Evolutionary conservation across 1,140 invertebrate genomes (phyloP).

Genomic region (Batillaria attramentaria): DNA sequence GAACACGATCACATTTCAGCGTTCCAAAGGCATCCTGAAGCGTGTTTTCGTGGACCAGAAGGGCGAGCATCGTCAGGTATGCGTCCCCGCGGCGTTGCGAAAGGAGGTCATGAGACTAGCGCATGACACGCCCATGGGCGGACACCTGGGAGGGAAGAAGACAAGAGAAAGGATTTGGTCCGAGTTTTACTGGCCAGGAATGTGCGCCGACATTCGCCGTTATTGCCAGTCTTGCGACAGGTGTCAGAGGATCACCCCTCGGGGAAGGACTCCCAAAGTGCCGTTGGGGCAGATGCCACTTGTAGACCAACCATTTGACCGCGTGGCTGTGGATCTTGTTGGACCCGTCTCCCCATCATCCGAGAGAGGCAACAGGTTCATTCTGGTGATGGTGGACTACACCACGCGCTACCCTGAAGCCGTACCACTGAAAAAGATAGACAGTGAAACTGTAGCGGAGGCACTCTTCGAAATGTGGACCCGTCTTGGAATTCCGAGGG

Average conservation of each 20-base stretch:
- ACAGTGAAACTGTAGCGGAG: slow-evolving; percentile 40
- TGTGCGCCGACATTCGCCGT: slow-evolving; percentile 11
- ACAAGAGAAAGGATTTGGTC: slow-evolving; percentile 19
- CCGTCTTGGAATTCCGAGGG: slow-evolving; percentile 68
- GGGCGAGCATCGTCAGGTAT: too few relatives aligned
- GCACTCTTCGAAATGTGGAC: slow-evolving; percentile 58
- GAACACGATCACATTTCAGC: too few relatives aligned
- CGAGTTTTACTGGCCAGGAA: slow-evolving; percentile 37
- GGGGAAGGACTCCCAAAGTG: slow-evolving; percentile 24
- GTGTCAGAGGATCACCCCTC: slow-evolving; percentile 30
- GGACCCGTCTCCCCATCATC: slow-evolving; percentile 39
- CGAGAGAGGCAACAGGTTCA: slow-evolving; percentile 42
- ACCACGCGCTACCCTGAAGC: slow-evolving; percentile 40
- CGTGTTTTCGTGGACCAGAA: too few relatives aligned
- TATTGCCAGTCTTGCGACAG: slow-evolving; percentile 32
- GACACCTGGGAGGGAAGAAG: slow-evolving; percentile 20
- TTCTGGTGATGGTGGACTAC: slow-evolving; percentile 44
- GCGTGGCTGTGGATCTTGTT: slow-evolving; percentile 46
- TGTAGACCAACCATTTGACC: slow-evolving; percentile 43
- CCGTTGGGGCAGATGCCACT: slow-evolving; percentile 37
- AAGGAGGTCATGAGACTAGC: too few relatives aligned
- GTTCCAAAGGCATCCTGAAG: too few relatives aligned
- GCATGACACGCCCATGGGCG: slow-evolving; percentile 27
- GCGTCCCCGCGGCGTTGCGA: too few relatives aligned
- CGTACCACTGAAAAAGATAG: slow-evolving; percentile 33